phyloP scores from a whole-genome alignment of 2,113 vertebrate genomes.

The Dicrurus megarhynchus region DNA sequence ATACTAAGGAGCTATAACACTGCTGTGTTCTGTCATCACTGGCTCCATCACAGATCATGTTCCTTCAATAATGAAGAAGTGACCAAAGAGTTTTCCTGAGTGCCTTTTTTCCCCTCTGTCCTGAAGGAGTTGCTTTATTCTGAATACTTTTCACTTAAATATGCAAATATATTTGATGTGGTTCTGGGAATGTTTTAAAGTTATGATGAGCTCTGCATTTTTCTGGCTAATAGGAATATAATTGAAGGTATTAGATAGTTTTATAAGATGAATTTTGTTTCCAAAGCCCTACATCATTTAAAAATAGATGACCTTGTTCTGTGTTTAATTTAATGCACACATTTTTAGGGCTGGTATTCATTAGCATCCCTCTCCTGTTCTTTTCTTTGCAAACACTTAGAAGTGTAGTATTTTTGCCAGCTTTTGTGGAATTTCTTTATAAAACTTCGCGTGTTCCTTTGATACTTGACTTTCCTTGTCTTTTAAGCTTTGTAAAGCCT shows the following conservation, averaged over 20 bases:
- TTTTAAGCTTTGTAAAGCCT: not conserved
- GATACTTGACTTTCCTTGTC: not conserved
- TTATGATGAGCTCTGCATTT: constrained; percentile 43
- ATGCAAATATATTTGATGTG: not conserved
- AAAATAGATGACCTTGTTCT: not conserved
- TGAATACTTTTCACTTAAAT: not conserved
- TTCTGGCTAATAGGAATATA: constrained; percentile 48
- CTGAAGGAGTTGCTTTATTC: not conserved
- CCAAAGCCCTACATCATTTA: not conserved
- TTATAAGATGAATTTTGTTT: constrained; percentile 22
- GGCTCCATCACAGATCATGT: not conserved
- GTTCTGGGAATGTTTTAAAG: not conserved
- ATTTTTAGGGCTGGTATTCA: not conserved
- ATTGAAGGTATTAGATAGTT: constrained; percentile 8
- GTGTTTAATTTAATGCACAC: not conserved
- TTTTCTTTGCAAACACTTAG: not conserved
- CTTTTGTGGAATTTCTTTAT: not conserved
- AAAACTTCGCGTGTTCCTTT: not conserved
- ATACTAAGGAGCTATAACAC: not conserved
- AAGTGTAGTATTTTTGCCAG: not conserved
- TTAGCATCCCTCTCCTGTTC: not conserved
- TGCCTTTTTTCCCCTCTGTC: not conserved
- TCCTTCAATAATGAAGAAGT: not conserved
- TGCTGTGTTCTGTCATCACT: not conserved
- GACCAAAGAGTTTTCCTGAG: not conserved